Evolutionary conservation across 2,797 vertebrate species (phyloP), one percentile per base, ranked within the genome.

Genomic region (Okamejei kenojei): DNA sequence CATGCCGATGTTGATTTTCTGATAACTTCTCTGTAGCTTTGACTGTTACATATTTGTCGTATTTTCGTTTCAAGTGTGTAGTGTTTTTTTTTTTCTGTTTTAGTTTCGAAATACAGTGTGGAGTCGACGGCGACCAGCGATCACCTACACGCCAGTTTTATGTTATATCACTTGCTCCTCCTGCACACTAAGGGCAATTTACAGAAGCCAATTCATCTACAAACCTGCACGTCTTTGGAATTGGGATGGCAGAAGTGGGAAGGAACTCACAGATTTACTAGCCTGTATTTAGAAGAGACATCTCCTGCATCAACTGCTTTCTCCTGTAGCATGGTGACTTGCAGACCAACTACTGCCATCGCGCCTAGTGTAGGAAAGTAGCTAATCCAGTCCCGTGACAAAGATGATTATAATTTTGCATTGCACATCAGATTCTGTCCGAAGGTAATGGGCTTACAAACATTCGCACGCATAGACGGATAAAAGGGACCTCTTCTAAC

Each of bases 401-500:
- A 76, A 92, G 71, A 29, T 92, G 71, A 92, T 92, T 92, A 92
- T 92, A 92, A 92, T 74, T 74, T 92, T 92, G 90, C 90, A 92
- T 7, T n/a, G 71, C 90, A 73, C 90, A 74, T 92, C 90, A 92
- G 35, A 92, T 92, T 92, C 21, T 58, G 71, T 76, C 90, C 26
- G 38, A 92, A 76, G 90, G 21, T 73, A 71, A 91, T 73, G 65
- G 63, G 90, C 23, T 76, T 92, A 74, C n/a, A 35, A 71, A 23
- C 17, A 90, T 90, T 90, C 19, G 63, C 58, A 76, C 38, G 68
- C 38, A 74, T 21, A 58, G 26, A 38, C 19, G 15, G 11, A 54
- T 7, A 38, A 54, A 74, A 17, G 71, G n/a, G 38, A 92, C 90
- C 1, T 26, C 38, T 76, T 17, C 90, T 71, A 54, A 23, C 38